A percentile compares a stretch with the other conserved stretches of the same genome.
Evolutionary conservation across 2,113 vertebrate species (phyloP).

Genomic region (Amblyornis subalaris): DNA sequence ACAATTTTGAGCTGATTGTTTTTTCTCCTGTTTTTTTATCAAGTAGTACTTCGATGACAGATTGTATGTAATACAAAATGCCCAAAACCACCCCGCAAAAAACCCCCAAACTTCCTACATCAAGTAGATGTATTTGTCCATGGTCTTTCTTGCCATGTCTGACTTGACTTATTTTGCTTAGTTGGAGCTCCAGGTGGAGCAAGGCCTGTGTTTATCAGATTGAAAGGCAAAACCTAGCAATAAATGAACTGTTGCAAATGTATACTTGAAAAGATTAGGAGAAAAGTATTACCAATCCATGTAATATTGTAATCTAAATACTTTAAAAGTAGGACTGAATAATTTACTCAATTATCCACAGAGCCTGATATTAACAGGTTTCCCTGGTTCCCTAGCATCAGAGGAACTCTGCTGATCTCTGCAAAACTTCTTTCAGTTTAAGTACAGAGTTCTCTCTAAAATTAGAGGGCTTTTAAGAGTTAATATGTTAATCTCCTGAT

Average conservation of each 20-base stretch:
- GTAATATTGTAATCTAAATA: not conserved
- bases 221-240: not conserved
- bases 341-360: not conserved
- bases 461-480: constrained; percentile 34
- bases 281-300: not conserved
- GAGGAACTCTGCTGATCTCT: not conserved
- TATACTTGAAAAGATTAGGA: not conserved
- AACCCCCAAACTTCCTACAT: not conserved
- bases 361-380: constrained; percentile 23
- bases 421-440: not conserved
- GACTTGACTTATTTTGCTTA: not conserved
- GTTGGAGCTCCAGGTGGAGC: not conserved
- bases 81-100: not conserved
- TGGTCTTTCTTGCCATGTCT: not conserved
- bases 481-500: constrained; percentile 1
- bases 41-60: not conserved
- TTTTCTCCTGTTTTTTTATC: not conserved
- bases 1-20: not conserved
- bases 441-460: constrained; percentile 2
- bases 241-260: constrained; percentile 1
- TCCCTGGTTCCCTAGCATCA: not conserved
- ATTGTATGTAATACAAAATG: not conserved
- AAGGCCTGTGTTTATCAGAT: not conserved
- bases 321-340: not conserved
- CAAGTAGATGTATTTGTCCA: fast-evolving